These are phyloP conservation scores for Candidula unifasciata DNA, from an alignment of 2,888 invertebrate species.

Conservation along the genomic window DNA sequence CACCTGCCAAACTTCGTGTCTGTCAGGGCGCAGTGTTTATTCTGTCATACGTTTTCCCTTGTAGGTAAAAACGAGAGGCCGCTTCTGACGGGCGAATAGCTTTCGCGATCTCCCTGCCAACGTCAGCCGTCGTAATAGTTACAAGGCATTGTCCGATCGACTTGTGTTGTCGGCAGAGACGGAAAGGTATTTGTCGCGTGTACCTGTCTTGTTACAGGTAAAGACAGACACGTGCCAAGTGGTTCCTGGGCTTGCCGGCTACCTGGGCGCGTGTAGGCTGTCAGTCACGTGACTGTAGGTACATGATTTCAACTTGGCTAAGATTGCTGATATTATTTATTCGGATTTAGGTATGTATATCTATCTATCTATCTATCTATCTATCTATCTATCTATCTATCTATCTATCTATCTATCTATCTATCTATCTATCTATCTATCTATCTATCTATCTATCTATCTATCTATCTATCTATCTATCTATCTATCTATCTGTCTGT, in stretches of 20 bases:
- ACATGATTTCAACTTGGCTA: neutral
- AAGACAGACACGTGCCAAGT: neutral
- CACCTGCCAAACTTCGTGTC: neutral
- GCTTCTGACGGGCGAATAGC: neutral
- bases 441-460: neutral
- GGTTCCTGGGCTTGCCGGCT: neutral
- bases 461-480: neutral
- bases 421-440: neutral
- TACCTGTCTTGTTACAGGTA: no score
- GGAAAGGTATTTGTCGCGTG: no score
- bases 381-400: neutral
- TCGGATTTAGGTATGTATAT: neutral
- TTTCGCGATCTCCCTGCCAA: neutral
- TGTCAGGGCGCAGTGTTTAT: neutral
- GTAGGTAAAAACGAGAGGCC: neutral
- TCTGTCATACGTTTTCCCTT: neutral
- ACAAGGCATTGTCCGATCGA: neutral
- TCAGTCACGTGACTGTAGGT: constrained; percentile 3
- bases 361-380: neutral
- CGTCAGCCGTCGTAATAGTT: constrained; percentile 2
- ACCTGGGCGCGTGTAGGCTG: constrained; percentile 17
- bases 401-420: neutral
- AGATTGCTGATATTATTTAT: neutral
- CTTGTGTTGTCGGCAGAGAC: neutral
- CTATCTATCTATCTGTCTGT: neutral